Conservation (phyloP, 2,888 invertebrate species). For the Balanococcus diminutus region DNA sequence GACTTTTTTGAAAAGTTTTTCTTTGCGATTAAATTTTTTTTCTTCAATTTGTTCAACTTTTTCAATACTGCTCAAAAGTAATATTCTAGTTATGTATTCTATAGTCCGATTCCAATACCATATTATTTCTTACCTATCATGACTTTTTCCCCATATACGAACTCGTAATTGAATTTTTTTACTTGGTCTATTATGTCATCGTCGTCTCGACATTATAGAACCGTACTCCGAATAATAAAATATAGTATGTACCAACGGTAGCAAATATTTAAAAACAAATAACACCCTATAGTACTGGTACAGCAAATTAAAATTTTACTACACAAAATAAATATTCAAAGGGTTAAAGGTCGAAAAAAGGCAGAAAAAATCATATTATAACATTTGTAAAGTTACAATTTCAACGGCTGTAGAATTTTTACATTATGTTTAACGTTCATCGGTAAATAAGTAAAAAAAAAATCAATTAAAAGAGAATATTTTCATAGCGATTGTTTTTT, state of each 20-base stretch:
- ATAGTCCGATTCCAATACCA: no score
- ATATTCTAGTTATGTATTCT: no score
- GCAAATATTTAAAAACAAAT: slow-evolving; percentile 40
- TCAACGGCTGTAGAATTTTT: slow-evolving; percentile 8
- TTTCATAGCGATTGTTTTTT: slow-evolving; percentile 30
- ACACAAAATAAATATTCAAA: slow-evolving; percentile 35
- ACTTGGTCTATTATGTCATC: background rate
- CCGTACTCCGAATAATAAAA: background rate
- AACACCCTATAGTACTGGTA: background rate
- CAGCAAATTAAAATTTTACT: slow-evolving; percentile 22
- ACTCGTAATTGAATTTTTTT: background rate
- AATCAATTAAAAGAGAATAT: slow-evolving; percentile 24
- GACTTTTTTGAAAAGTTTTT: no score
- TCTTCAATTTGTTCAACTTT: no score
- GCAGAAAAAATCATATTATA: background rate
- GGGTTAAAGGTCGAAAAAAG: background rate
- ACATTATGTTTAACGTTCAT: background rate
- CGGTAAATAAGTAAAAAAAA: slow-evolving; percentile 33
- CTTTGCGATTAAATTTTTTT: no score
- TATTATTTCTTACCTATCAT: background rate
- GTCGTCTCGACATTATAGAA: background rate
- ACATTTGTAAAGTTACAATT: slow-evolving; percentile 28
- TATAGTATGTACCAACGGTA: background rate
- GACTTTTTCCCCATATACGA: background rate
- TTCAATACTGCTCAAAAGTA: no score